These are phyloP conservation scores for Scopus umbretta DNA, from an alignment of 2,113 vertebrate species.

Conservation along the genomic window DNA sequence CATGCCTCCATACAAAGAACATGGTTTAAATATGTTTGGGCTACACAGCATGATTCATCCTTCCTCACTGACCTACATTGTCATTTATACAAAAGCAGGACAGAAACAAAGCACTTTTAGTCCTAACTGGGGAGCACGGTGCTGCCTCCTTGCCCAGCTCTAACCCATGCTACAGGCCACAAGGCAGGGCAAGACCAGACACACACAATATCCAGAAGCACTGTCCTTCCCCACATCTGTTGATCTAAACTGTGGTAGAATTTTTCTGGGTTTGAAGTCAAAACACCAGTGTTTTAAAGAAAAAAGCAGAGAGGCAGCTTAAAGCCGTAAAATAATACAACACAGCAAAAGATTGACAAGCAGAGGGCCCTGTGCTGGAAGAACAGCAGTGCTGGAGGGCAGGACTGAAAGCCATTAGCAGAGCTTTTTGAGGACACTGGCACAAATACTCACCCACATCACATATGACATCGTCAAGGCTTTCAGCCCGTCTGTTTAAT, in stretches of 20 bases:
- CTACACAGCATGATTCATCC: background rate
- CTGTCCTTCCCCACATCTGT: background rate
- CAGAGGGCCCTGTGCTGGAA: background rate
- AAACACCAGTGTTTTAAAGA: background rate
- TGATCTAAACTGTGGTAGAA: background rate
- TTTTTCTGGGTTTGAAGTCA: background rate
- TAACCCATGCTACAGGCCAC: fast-evolving
- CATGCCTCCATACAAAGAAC: background rate
- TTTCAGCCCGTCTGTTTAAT: background rate
- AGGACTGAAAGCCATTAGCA: background rate
- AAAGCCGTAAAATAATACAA: background rate
- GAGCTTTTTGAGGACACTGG: background rate
- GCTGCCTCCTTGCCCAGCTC: background rate
- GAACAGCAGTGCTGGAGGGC: background rate
- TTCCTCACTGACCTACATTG: background rate
- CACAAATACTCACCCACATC: background rate
- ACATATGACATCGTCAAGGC: background rate
- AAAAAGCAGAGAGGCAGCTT: background rate
- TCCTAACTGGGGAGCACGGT: background rate
- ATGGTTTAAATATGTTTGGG: background rate
- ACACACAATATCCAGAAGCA: fast-evolving
- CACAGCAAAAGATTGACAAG: background rate
- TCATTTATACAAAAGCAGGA: background rate
- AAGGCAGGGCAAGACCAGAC: background rate
- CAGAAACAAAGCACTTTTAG: background rate